Base-by-base conservation (phyloP, 2,888 invertebrate species). In the Volucella zonaria region DNA sequence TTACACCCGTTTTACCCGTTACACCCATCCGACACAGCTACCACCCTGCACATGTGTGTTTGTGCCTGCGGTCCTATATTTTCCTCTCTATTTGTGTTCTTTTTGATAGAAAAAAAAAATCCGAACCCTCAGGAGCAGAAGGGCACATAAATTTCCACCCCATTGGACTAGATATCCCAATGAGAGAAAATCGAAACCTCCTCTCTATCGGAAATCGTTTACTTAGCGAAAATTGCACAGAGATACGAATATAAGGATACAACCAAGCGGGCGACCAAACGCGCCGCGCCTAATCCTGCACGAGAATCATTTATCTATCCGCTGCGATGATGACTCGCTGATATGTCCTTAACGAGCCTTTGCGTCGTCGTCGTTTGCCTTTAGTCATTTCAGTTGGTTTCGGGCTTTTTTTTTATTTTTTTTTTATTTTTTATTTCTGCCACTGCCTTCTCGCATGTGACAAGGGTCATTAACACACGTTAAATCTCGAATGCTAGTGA, bases 381-480 rank as follows among this genome's bases (percentile, higher is more conserved):
- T 64, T 58, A 45, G 74, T 56, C 62, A 62, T 74, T 70, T 70
- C 31, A 59, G 9, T 58, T 56, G 56, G 67, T 74, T 70, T 70
- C 31, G 66, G 9, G 49, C 23, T 15, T 31, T 18, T 9, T 61
- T 54, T 12, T 56, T 64, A 56, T n/a, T 9, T 15, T 14, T 58
- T 15, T 9, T 52, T 76, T 45, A 51, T 52, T 38, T 18, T 18
- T 49, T 18, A 49, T 42, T 10, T 68, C 12, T 68, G 49, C 54
- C 70, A 70, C 64, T 52, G 52, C 54, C 45, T 75, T 75, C 71
- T 83, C 75, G 83, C 85, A 85, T 85, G 85, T 85, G 85, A 81
- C 85, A 85, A 81, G 85, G 85, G 85, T 85, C 85, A 85, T 85
- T 85, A 85, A 81, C 85, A 85, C 85, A 81, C 85, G 85, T 85